phyloP scores from a whole-genome alignment of 1,140 invertebrate genomes.

The Hesperophylax magnus region DNA sequence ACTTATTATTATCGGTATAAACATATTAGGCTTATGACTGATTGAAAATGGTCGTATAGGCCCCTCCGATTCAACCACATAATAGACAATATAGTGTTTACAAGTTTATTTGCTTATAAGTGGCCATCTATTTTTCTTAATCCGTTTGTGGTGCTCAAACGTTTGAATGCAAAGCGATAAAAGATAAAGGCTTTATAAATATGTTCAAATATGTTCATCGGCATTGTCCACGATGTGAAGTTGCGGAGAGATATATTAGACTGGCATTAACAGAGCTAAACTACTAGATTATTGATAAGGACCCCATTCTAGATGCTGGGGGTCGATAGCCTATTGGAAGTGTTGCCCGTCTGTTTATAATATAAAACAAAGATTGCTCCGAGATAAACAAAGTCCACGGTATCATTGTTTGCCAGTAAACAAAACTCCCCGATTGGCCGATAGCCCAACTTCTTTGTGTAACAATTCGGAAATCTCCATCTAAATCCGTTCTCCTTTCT shows the following conservation, averaged over 20 bases:
- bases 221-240: too few relatives aligned
- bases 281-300: too few relatives aligned
- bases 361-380: conserved; percentile 16
- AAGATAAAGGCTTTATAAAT: conserved; percentile 2
- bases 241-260: too few relatives aligned
- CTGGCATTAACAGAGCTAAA: too few relatives aligned
- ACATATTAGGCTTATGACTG: too few relatives aligned
- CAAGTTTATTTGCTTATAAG: too few relatives aligned
- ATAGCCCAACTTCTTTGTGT: conserved; percentile 30
- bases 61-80: too few relatives aligned
- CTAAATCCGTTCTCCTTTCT: conserved; percentile 11
- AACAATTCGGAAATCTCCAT: conserved; percentile 23
- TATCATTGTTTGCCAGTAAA: conserved; percentile 24
- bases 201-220: background rate
- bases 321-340: background rate
- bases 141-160: too few relatives aligned
- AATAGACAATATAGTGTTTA: too few relatives aligned
- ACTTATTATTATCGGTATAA: too few relatives aligned
- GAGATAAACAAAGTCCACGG: conserved; percentile 8
- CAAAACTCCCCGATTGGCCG: conserved; percentile 20
- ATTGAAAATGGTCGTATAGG: too few relatives aligned
- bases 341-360: conserved; percentile 14
- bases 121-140: too few relatives aligned
- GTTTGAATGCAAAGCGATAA: background rate
- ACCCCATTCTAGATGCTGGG: background rate